A percentile compares a stretch with the other conserved stretches of the same genome.
phyloP scores from a whole-genome alignment of 2,888 invertebrate genomes.

The Athripsodes cinereus region DNA sequence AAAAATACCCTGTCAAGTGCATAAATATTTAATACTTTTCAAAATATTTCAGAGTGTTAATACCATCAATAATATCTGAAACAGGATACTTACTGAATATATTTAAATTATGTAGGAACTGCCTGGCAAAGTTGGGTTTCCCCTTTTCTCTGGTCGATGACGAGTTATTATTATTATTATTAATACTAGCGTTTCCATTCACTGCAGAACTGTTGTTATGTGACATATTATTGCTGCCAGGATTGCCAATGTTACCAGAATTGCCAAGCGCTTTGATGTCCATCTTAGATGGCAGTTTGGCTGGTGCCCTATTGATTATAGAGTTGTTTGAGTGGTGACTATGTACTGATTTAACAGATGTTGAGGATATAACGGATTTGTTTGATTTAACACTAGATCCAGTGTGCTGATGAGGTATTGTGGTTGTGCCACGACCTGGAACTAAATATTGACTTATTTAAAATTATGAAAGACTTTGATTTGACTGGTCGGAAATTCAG shows the following conservation, averaged over 20 bases:
- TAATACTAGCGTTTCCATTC: neutral
- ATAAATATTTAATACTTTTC: too few relatives aligned
- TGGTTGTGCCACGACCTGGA: neutral
- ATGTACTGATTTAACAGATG: slow-evolving; percentile 30
- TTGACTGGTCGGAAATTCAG: too few relatives aligned
- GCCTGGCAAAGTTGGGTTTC: slow-evolving; percentile 61
- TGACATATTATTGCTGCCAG: neutral
- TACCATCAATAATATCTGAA: too few relatives aligned
- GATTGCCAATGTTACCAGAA: neutral
- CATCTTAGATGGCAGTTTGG: slow-evolving; percentile 6
- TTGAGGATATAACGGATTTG: slow-evolving; percentile 36
- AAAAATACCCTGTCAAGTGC: too few relatives aligned
- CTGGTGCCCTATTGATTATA: slow-evolving; percentile 4
- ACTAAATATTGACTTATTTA: too few relatives aligned
- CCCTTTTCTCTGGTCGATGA: slow-evolving; percentile 33
- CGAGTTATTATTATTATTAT: too few relatives aligned
- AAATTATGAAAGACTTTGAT: too few relatives aligned
- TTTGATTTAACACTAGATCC: slow-evolving; percentile 44
- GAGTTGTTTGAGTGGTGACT: slow-evolving; percentile 6
- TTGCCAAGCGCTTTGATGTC: neutral
- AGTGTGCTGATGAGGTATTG: slow-evolving; percentile 43
- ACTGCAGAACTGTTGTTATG: neutral
- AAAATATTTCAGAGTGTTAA: too few relatives aligned
- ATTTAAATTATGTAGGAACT: slow-evolving; percentile 74
- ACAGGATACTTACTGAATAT: slow-evolving; percentile 68